A percentile compares a stretch with the other conserved stretches of the same genome.
Conservation (phyloP, 2,888 invertebrate genomes). For the Agonopterix arenella region DNA sequence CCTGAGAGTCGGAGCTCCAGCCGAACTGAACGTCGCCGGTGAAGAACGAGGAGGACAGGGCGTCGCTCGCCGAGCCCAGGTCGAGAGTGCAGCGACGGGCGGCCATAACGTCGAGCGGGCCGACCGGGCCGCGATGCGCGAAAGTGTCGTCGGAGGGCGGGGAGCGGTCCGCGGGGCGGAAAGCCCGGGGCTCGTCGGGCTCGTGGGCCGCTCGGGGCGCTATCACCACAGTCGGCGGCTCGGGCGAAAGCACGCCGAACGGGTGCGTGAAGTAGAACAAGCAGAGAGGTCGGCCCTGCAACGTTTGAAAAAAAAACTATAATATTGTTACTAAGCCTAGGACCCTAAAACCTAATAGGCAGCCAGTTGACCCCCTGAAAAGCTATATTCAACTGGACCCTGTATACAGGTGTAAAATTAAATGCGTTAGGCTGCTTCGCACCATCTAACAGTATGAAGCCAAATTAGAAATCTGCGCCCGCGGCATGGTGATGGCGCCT, state of each 20-base stretch:
- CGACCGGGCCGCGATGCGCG: conserved; percentile 6
- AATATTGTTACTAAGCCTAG: no score
- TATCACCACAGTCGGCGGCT: conserved; percentile 45
- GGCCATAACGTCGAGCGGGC: conserved; percentile 3
- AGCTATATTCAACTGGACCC: no score
- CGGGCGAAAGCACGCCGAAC: conserved; percentile 72
- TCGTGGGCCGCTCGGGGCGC: conserved; percentile 31
- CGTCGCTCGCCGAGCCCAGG: conserved; percentile 23
- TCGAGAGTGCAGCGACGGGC: conserved; percentile 19
- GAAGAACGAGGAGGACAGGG: conserved; percentile 44
- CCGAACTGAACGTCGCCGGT: conserved; percentile 51
- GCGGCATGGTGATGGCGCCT: no score
- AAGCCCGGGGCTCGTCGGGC: conserved; percentile 23
- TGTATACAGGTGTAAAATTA: no score
- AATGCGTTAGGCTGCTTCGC: no score
- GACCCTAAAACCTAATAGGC: no score
- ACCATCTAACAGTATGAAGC: no score
- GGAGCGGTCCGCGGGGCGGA: conserved; percentile 36
- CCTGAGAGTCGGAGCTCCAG: conserved; percentile 33
- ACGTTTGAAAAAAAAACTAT: neutral
- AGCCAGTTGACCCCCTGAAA: no score
- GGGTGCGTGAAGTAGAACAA: conserved; percentile 76
- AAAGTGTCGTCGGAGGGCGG: conserved; percentile 22
- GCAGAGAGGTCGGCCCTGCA: conserved; percentile 68
- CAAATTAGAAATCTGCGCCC: no score